A percentile compares a stretch with the other conserved stretches of the same genome.
These are phyloP conservation scores for Megalurothrips usitatus DNA, from an alignment of 2,888 invertebrate species.

Conservation along the genomic window DNA sequence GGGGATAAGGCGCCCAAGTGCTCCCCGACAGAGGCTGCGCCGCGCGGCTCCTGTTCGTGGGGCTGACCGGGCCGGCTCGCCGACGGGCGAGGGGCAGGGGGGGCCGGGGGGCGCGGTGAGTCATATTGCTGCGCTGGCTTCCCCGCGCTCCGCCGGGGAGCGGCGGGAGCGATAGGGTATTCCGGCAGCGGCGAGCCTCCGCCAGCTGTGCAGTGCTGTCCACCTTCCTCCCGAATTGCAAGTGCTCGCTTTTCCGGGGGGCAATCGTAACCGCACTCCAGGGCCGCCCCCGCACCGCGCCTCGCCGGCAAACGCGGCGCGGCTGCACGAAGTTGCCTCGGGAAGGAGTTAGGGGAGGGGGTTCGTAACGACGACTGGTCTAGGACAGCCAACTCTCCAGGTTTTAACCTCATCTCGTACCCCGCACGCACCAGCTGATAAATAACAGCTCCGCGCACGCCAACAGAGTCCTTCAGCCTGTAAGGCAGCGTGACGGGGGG, in stretches of 20 bases:
- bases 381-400: not conserved
- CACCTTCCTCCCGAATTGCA: not conserved
- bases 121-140: not conserved
- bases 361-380: not conserved
- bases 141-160: not conserved
- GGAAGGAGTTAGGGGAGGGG: not conserved
- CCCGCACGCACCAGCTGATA: not conserved
- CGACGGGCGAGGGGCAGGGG: not conserved
- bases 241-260: not conserved
- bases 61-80: not conserved
- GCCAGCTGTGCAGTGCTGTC: not conserved
- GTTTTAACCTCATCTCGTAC: not conserved
- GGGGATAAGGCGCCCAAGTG: not conserved
- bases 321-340: not conserved
- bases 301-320: not conserved
- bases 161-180: not conserved
- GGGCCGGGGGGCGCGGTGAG: not conserved
- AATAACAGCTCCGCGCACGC: not conserved
- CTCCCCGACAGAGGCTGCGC: not conserved
- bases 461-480: not conserved
- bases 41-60: not conserved
- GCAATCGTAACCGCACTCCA: not conserved
- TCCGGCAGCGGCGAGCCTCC: not conserved
- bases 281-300: not conserved
- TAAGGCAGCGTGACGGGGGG: not conserved